Conservation (phyloP, 2,888 invertebrate species). For the Diarsia rubi region DNA sequence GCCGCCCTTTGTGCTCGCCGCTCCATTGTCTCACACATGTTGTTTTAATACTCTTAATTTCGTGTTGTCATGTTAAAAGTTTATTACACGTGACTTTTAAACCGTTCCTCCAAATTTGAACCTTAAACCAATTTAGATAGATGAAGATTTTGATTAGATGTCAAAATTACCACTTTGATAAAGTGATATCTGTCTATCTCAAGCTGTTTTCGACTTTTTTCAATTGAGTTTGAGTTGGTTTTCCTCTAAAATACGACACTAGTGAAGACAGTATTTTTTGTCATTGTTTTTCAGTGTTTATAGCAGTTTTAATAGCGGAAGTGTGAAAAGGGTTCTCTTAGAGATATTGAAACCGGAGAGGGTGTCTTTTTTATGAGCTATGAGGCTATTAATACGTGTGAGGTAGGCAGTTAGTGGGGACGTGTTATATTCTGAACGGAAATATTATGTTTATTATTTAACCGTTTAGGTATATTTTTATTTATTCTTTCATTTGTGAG, state of each 20-base stretch:
- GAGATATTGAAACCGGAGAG: conserved; percentile 74
- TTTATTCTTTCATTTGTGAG: background rate
- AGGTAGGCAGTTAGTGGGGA: conserved; percentile 46
- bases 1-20: conserved; percentile 83
- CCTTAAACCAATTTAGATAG: conserved; percentile 60
- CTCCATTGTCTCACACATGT: conserved; percentile 87
- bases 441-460: conserved; percentile 46
- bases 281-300: conserved; percentile 63
- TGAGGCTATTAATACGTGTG: conserved; percentile 63
- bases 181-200: background rate
- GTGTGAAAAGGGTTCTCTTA: conserved; percentile 79
- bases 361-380: conserved; percentile 72
- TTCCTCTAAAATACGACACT: conserved; percentile 7
- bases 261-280: conserved; percentile 47
- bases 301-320: conserved; percentile 79
- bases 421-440: conserved; percentile 42
- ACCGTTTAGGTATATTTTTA: conserved; percentile 10
- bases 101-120: conserved; percentile 55
- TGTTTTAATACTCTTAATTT: conserved; percentile 87
- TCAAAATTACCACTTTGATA: conserved; percentile 40
- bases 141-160: conserved; percentile 26
- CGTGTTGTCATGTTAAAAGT: conserved; percentile 88
- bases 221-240: conserved; percentile 12
- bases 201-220: background rate
- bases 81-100: conserved; percentile 76